A percentile compares a stretch with the other conserved stretches of the same genome.
These are phyloP conservation scores for Mycalesis mineus DNA, from an alignment of 2,888 invertebrate genomes.

Conservation along the genomic window DNA sequence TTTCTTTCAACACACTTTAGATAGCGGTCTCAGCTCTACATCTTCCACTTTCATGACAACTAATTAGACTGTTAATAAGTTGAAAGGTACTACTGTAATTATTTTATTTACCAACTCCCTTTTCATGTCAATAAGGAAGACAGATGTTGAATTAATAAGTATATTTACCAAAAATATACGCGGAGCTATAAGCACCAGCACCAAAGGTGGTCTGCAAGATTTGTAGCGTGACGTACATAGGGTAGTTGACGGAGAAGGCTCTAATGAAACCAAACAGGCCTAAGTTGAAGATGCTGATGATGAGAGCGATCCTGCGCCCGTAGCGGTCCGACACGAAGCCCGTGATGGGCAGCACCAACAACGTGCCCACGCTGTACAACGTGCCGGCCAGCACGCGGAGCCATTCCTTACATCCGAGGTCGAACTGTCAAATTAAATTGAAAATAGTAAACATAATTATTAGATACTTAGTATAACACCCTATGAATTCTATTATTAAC, in stretches of 20 bases:
- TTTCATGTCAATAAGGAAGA: too few species aligned
- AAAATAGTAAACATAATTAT: too few species aligned
- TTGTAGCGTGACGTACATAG: slow-evolving; percentile 58
- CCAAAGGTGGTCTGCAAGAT: slow-evolving; percentile 57
- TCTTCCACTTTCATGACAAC: too few species aligned
- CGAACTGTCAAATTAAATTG: slow-evolving; percentile 59
- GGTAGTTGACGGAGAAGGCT: slow-evolving; percentile 71
- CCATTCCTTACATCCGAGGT: slow-evolving; percentile 78
- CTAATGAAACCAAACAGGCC: slow-evolving; percentile 49
- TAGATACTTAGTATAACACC: too few species aligned
- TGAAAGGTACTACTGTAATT: too few species aligned
- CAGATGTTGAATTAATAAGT: too few species aligned
- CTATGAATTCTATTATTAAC: too few species aligned
- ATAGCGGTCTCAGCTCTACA: too few species aligned
- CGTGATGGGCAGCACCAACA: slow-evolving; percentile 78
- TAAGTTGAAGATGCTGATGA: slow-evolving; percentile 64
- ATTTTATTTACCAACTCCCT: too few species aligned
- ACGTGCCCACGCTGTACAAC: slow-evolving; percentile 79
- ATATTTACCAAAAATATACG: slow-evolving; percentile 39
- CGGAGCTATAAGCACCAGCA: slow-evolving; percentile 58
- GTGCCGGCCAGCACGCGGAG: slow-evolving; percentile 81
- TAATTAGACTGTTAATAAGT: too few species aligned
- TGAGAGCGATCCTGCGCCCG: slow-evolving; percentile 70
- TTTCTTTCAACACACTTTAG: too few species aligned
- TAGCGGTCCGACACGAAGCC: slow-evolving; percentile 82